Evolutionary conservation across 2,888 invertebrate genomes (phyloP).

Genomic region (Drosophila anomelani): DNA sequence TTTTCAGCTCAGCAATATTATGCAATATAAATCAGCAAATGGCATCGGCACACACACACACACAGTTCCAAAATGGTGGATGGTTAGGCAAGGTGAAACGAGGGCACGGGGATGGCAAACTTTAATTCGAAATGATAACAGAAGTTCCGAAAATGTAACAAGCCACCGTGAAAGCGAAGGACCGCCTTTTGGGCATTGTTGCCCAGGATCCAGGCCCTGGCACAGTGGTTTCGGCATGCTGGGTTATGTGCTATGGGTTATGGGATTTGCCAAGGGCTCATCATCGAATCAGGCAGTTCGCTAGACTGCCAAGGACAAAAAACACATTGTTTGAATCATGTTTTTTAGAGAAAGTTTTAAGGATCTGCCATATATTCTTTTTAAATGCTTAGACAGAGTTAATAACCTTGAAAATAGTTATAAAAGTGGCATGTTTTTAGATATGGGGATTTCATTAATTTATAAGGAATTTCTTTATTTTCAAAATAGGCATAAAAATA

Average conservation of each 20-base stretch:
- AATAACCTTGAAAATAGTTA: background rate
- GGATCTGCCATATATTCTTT: too few species aligned
- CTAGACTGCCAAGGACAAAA: constrained; percentile 13
- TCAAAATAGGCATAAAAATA: too few species aligned
- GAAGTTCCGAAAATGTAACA: constrained; percentile 68
- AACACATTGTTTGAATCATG: constrained; percentile 13
- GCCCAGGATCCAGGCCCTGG: background rate
- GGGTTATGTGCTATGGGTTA: constrained; percentile 9
- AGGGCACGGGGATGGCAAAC: constrained; percentile 47
- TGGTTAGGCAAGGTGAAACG: constrained; percentile 30
- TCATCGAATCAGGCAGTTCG: constrained; percentile 6
- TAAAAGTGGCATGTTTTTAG: too few species aligned
- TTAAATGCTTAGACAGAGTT: background rate
- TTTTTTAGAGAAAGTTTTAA: constrained; percentile 8
- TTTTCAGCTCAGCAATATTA: constrained; percentile 80
- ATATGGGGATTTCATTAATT: background rate
- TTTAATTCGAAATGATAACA: constrained; percentile 79
- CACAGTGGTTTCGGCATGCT: constrained; percentile 55
- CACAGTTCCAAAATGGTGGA: constrained; percentile 25
- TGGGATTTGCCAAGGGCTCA: background rate
- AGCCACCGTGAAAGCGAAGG: constrained; percentile 67
- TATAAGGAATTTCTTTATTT: too few species aligned
- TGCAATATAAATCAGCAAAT: constrained; percentile 83
- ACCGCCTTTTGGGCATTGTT: constrained; percentile 29
- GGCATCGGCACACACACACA: constrained; percentile 49